Base-by-base conservation (phyloP, 2,113 vertebrate genomes). In the Chloebia gouldiae region DNA sequence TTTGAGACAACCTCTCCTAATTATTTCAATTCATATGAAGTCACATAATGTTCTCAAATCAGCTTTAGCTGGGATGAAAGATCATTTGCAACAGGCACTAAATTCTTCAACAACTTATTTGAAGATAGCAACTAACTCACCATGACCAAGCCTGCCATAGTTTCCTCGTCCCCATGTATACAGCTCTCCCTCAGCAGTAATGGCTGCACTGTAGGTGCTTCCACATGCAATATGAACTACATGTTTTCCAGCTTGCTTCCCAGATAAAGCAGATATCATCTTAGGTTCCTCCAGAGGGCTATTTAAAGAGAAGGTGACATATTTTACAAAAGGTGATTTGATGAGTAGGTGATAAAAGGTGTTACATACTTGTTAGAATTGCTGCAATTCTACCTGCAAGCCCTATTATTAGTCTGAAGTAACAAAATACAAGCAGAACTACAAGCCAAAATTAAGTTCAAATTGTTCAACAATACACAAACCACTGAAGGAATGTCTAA, bases 131-230 rank as follows among this genome's bases (percentile, higher is more conserved):
- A 3, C 17, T 33, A 50, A 94, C 97, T 6, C 98, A 99, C 99
- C 99, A 13, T 99, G 99, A 49, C 99, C 99, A 56, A 99, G 98
- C 4, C 99, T 98, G 79, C 99, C 99, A 8, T 99, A 99, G 98
- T 99, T 99, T 47, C 99, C 99, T 37, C 99, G 95, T 63, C 99
- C 99, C 99, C 99, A 99, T 0, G 99, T 99, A 50, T 99, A 99
- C 8, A 99, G 98, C 88, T 99, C 99, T 25, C 99, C 99, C 76
- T 99, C 99, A 5, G 99, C 98, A 19, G 99, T 99, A 96, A 99
- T 98, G 6, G 99, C 99, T 4, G 99, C 99, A 4, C 99, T 99
- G 59, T 99, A 99, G 0, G 99, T 99, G 97, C 99, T 99, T 47
- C 99, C 99, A 61, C 99, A 99, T 0, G 99, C 99, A 14, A 99